Conservation (phyloP, 2,797 vertebrate genomes). For the Chelon labrosus region DNA sequence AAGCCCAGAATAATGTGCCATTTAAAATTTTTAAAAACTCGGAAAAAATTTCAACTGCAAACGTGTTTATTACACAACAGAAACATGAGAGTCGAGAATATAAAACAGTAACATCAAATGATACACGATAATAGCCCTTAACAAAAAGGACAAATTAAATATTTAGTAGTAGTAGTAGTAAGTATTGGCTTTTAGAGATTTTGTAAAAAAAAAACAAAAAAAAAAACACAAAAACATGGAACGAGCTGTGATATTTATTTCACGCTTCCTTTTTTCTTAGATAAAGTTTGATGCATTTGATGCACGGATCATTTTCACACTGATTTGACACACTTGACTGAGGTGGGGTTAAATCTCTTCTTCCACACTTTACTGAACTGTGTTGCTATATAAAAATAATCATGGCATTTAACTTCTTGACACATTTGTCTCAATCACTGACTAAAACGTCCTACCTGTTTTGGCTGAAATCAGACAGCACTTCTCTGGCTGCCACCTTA, state of each 20-base stretch:
- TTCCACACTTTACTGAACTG: no score
- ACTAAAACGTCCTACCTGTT: no score
- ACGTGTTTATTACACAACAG: conserved; percentile 39
- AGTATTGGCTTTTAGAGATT: neutral
- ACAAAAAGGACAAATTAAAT: neutral
- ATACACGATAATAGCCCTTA: neutral
- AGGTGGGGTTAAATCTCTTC: neutral
- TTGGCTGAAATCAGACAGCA: neutral
- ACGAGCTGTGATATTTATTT: neutral
- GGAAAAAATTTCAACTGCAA: neutral
- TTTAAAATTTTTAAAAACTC: neutral
- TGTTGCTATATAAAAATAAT: no score
- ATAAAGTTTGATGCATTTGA: neutral
- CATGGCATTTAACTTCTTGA: no score
- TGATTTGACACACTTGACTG: neutral
- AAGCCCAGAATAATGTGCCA: no score
- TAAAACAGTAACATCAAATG: neutral
- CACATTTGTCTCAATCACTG: no score
- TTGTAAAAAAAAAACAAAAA: neutral
- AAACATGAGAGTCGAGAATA: neutral
- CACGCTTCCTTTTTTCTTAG: neutral
- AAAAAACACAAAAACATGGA: no score
- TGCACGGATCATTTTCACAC: neutral
- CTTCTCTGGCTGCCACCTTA: neutral
- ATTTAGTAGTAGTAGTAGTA: no score